These are phyloP conservation scores for Ecdyonurus torrentis DNA, from an alignment of 2,888 invertebrate genomes.

Conservation along the genomic window DNA sequence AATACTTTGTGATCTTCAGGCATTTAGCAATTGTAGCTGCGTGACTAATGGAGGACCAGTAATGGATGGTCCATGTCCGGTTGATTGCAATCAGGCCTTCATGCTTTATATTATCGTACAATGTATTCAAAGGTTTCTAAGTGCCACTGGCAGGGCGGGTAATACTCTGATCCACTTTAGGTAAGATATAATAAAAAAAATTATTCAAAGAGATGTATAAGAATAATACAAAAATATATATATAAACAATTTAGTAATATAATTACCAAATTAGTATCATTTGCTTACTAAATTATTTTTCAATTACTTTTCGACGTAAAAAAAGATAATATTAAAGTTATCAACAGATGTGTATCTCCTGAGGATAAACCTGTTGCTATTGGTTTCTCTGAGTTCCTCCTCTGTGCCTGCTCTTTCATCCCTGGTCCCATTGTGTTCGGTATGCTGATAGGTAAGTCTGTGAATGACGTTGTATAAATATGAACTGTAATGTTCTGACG, in stretches of 20 bases:
- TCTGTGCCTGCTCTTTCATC: constrained; percentile 22
- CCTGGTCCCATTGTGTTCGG: constrained; percentile 30
- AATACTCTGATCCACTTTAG: constrained; percentile 10
- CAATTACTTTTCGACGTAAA: too few relatives aligned
- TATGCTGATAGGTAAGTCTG: constrained; percentile 22
- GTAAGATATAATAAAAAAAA: neutral
- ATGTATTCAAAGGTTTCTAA: constrained; percentile 17
- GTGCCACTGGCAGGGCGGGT: constrained; percentile 17
- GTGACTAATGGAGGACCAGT: constrained; percentile 1
- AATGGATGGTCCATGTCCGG: constrained; percentile 15
- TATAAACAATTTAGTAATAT: neutral
- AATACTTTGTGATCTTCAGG: constrained; percentile 1
- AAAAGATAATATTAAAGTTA: too few relatives aligned
- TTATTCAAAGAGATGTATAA: neutral
- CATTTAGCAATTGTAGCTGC: constrained; percentile 11
- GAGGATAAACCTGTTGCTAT: constrained; percentile 23
- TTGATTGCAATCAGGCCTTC: constrained; percentile 16
- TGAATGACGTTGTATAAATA: neutral
- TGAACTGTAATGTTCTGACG: neutral
- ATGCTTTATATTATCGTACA: constrained; percentile 17
- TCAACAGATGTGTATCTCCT: constrained; percentile 21
- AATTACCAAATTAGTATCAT: neutral
- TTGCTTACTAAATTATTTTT: too few relatives aligned
- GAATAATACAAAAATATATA: neutral
- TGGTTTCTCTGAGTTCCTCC: constrained; percentile 19